Evolutionary conservation across 2,113 vertebrate genomes (phyloP), one percentile per base, ranked within the genome.

Genomic region (Platycercus adscitus): DNA sequence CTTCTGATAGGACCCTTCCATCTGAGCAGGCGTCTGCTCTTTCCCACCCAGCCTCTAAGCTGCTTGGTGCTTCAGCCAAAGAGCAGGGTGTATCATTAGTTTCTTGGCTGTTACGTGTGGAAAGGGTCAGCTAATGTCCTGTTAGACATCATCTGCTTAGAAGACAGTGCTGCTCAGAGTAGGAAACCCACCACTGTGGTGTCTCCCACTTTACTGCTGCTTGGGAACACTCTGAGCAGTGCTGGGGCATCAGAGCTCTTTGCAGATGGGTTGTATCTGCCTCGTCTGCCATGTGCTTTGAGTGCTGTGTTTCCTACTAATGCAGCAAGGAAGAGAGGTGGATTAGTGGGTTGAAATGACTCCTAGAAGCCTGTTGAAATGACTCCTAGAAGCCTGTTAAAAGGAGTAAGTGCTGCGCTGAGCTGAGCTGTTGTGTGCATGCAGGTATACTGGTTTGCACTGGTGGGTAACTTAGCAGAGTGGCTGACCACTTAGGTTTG

Each of bases 221-320:
- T 44, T 73, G 70, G 77, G 84, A 44, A 46, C 56, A 43, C 23
- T 73, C 58, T 53, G 78, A 18, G 68, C 28, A n/a, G 6, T 1
- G 7, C 47, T 15, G 16, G 56, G 26, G 41, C 17, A 33, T 46
- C 0, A 9, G 75, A 46, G 79, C 53, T 63, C 49, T 61, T 29
- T 58, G 88, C 41, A 49, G 76, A 1, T 49, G 69, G 47, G 35
- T 10, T 11, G 1, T 28, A 6, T 31, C 25, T 73, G 35, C 53
- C 39, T 81, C 8, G 0, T 44, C 37, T 11, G 0, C 50, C 10
- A 1, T 25, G n/a, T 17, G 44, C 50, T 70, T 29, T 24, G 37
- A 58, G 15, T 11, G 44, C 58, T 13, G 28, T 17, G 17, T 61
- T 77, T 83, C n/a, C 58, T 77, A 11, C 24, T 24, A 14, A 37